A percentile compares a stretch with the other conserved stretches of the same genome.
Conservation (phyloP, 2,797 vertebrate species). For the Synaphobranchus kaupii region DNA sequence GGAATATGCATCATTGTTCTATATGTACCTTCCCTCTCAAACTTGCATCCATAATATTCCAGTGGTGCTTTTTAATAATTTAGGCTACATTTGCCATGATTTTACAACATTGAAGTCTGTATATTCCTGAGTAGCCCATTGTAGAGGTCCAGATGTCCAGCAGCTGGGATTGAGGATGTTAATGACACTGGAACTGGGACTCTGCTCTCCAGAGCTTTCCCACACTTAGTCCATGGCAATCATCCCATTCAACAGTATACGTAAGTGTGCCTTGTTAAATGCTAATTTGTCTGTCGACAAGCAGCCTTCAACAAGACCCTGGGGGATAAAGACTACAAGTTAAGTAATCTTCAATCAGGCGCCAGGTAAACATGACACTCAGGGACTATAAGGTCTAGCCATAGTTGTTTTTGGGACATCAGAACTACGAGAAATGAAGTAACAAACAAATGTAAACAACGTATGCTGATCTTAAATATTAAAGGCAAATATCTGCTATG, state of each 20-base stretch:
- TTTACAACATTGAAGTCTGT: slow-evolving; percentile 1
- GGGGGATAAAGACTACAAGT: neutral
- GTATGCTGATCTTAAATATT: no score
- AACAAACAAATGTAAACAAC: no score
- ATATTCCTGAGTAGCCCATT: neutral
- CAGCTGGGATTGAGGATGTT: slow-evolving; percentile 33
- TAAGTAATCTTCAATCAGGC: neutral
- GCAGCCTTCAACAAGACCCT: neutral
- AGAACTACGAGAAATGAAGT: no score
- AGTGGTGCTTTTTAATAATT: neutral
- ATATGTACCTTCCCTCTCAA: neutral
- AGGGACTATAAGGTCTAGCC: slow-evolving; percentile 30
- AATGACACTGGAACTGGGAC: slow-evolving; percentile 43
- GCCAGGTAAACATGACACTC: slow-evolving; percentile 22
- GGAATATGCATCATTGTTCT: neutral
- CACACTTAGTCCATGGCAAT: neutral
- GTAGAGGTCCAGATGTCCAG: neutral
- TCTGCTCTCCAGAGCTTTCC: slow-evolving; percentile 48
- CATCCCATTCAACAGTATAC: neutral
- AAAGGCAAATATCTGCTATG: no score
- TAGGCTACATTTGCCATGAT: neutral
- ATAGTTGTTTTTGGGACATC: neutral
- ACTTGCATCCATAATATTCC: neutral
- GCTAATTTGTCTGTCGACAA: slow-evolving; percentile 27
- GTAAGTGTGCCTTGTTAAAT: neutral